Evolutionary conservation across 2,797 vertebrate genomes (phyloP), one percentile per base, ranked within the genome.

Genomic region (Perodicticus potto): DNA sequence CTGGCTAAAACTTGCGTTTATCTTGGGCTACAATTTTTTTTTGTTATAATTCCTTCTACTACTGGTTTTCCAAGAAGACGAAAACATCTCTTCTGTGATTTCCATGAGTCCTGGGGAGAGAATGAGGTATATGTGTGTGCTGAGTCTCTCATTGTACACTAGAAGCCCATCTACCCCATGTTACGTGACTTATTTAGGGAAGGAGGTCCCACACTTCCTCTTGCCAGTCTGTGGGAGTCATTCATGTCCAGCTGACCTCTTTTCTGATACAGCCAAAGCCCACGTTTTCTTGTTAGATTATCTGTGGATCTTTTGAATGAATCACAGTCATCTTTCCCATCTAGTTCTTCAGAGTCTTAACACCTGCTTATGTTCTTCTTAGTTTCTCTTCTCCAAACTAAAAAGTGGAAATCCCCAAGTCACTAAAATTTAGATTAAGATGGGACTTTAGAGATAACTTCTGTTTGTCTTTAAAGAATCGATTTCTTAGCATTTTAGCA

Each of bases 391-490:
- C 32, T 77, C 49, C 80, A 69, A 74, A 80, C 20, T 59, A 67
- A 89, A 72, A 80, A 85, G 59, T 34, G 25, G 32, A 88, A 88
- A 92, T 32, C 78, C 63, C 78, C 23, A 70, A 78, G 85, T 85
- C 65, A 61, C 65, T 59, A 80, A 85, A 53, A 59, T 92, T 80
- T 73, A 81, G n/a, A 78, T 65, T 89, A 43, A 86, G 53, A 40
- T 74, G 32, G 61, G 29, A 86, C 53, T 92, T 80, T 65, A 49
- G 49, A 69, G 12, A 37, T 87, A 25, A 65, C n/a, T 78, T 29
- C 29, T 43, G 63, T 61, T 80, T 34, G 57, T 81, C 43, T 88
- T 81, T 53, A 53, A 89, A 84, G 40, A 70, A 84, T 86, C 59
- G 63, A 40, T 40, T 86, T 92, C 14, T 85, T 91, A 76, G 34